phyloP scores from a whole-genome alignment of 2,888 invertebrate species.

The Phasia obesa region DNA sequence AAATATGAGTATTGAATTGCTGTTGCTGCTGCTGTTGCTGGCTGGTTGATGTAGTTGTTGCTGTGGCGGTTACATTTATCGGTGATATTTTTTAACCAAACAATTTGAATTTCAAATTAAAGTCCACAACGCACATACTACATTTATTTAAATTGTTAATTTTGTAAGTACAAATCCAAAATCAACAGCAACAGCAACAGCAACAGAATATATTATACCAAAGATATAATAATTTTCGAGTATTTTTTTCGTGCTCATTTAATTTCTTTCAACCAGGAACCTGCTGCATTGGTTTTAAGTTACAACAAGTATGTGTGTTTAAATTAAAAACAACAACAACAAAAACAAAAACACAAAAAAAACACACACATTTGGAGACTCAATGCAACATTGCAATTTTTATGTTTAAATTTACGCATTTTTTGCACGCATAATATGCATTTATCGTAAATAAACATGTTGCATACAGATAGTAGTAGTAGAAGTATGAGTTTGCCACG shows the following conservation, averaged over 20 bases:
- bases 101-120: constrained; percentile 63
- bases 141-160: constrained; percentile 62
- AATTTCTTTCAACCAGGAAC: constrained; percentile 63
- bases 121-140: constrained; percentile 30
- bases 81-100: constrained; percentile 43
- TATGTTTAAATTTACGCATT: constrained; percentile 69
- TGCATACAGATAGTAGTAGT: constrained; percentile 35
- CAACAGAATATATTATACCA: neutral
- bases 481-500: neutral
- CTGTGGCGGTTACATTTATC: constrained; percentile 24
- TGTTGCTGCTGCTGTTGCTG: constrained; percentile 35
- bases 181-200: constrained; percentile 18
- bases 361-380: constrained; percentile 15
- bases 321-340: too few relatives aligned
- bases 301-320: constrained; percentile 42
- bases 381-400: neutral
- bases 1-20: constrained; percentile 61
- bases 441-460: constrained; percentile 54
- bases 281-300: constrained; percentile 67
- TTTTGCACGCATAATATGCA: constrained; percentile 65
- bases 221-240: constrained; percentile 1
- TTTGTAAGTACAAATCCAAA: constrained; percentile 49
- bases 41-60: neutral
- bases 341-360: neutral
- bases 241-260: constrained; percentile 12